Percentiles rank a stretch among this genome's conserved stretches.
These are phyloP conservation scores for Littorina saxatilis DNA, from an alignment of 1,140 invertebrate genomes.

Conservation along the genomic window DNA sequence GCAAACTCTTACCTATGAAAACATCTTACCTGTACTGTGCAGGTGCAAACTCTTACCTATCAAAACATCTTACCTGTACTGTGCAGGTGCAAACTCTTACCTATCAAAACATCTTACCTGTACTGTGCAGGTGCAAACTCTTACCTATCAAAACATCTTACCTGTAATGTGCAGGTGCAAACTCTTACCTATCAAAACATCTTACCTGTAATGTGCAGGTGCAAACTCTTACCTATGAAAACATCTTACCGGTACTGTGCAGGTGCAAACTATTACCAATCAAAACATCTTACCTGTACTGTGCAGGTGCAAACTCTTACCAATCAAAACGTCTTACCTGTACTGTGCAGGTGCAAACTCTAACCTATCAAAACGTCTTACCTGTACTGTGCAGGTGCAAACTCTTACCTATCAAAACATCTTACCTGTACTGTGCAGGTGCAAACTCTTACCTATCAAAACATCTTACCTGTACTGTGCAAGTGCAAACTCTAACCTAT, in stretches of 20 bases:
- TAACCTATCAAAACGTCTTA: too few relatives aligned
- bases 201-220: neutral
- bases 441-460: too few relatives aligned
- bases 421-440: too few relatives aligned
- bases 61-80: neutral
- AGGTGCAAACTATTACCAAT: neutral
- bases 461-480: too few relatives aligned
- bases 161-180: neutral
- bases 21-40: too few relatives aligned
- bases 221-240: neutral
- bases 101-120: too few relatives aligned
- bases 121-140: neutral
- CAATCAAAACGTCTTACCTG: too few relatives aligned
- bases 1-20: neutral
- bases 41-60: neutral
- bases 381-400: too few relatives aligned
- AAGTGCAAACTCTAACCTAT: too few relatives aligned
- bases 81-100: neutral
- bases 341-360: too few relatives aligned
- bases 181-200: neutral
- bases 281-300: neutral
- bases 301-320: slow-evolving; percentile 70
- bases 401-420: too few relatives aligned
- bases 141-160: neutral
- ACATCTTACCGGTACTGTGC: neutral